phyloP scores from a whole-genome alignment of 2,888 invertebrate genomes.

The Tuberolachnus salignus region DNA sequence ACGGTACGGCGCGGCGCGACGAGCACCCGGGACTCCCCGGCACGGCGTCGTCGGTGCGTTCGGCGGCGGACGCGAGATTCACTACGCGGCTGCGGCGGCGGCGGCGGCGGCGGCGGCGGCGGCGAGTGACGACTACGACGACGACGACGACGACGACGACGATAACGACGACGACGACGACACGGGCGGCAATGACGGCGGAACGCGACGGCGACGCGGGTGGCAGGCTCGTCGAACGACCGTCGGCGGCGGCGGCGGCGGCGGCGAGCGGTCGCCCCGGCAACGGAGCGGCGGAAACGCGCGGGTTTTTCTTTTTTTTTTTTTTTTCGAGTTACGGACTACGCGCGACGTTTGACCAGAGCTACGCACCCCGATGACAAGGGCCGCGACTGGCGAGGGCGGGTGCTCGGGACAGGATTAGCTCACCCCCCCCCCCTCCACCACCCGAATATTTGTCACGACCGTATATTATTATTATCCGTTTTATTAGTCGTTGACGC shows the following conservation, averaged over 20 bases:
- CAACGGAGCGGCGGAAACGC: slow-evolving; percentile 16
- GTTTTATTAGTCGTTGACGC: no score
- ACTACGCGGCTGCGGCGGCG: not conserved
- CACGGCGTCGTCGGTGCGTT: not conserved
- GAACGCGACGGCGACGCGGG: not conserved
- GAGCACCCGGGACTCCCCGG: slow-evolving; percentile 16
- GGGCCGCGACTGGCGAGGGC: no score
- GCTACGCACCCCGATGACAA: not conserved
- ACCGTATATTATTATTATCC: no score
- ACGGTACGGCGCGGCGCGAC: not conserved
- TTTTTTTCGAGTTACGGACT: not conserved
- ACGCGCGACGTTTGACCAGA: not conserved
- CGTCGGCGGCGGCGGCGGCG: not conserved
- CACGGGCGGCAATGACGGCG: not conserved
- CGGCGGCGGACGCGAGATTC: slow-evolving; percentile 26
- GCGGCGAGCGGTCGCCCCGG: slow-evolving; percentile 22
- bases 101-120: not conserved
- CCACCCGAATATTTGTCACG: no score
- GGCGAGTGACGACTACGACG: no score
- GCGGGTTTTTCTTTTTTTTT: not conserved
- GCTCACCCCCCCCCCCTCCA: no score
- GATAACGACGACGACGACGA: slow-evolving; percentile 7
- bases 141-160: slow-evolving; percentile 9
- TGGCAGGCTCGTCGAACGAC: slow-evolving; percentile 3
- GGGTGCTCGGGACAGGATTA: no score